Evolutionary conservation across 2,113 vertebrate species (phyloP), one percentile per base, ranked within the genome.

Genomic region (Sebastes schlegelii): DNA sequence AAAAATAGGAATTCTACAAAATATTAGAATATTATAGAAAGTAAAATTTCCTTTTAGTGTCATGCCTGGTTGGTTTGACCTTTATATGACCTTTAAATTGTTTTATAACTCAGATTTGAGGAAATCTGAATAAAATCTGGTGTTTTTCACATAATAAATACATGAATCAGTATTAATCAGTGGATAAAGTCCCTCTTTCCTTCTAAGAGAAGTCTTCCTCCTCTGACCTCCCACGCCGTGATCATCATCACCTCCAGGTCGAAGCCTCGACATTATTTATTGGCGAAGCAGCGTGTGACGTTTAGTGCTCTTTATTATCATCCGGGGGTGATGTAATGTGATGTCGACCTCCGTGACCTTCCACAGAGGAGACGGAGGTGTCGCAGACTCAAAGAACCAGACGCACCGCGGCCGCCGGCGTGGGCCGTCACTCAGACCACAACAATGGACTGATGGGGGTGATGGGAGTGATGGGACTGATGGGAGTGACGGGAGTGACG

Each of bases 261-360:
- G 42, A 62, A 34, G 42, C 3, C 74, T 8, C 19, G 3, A 13
- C 11, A 51, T 46, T 61, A 60, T 79, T 74, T 74, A 79, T 34
- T 52, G 66, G 8, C 4, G 34, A 75, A 11, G 40, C 43, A 66
- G 51, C 46, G 3, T 0, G 5, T 46, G 66, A 63, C 61, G 26
- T 60, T 77, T 46, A 42, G 19, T 57, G 62, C 1, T 42, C 67
- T 85, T 79, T 82, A 74, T 80, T 58, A 60, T 74, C 54, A 43
- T 62, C 17, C 21, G 26, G 34, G 26, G 51, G 52, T 57, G 81
- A 78, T 54, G 69, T 26, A 74, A 70, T 49, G 54, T 19, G 12
- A 21, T 12, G 45, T 49, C 34, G 60, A 83, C 74, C 87, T 17
- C 66, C 0, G 4, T 77, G 74, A 86, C 84, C 87, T 81, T 80